Conservation (phyloP, 2,113 vertebrate species). For the Dendropsophus ebraccatus region DNA sequence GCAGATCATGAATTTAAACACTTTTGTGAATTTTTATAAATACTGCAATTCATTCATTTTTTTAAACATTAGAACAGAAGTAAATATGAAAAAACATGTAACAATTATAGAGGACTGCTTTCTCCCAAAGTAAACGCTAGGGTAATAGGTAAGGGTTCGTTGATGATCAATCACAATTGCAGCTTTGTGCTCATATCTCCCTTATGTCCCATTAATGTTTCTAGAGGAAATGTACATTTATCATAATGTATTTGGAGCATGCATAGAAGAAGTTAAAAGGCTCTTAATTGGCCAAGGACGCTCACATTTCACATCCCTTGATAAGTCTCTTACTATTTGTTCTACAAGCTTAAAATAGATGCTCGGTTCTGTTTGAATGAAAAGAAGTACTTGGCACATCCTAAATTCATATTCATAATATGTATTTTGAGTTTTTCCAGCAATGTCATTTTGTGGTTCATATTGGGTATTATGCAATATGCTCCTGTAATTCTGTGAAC, state of each 20-base stretch:
- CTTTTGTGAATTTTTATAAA: too few species aligned
- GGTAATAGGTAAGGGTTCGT: constrained; percentile 26
- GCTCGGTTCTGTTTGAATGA: constrained; percentile 18
- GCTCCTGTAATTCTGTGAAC: constrained; percentile 31
- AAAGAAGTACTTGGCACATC: constrained; percentile 23
- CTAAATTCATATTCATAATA: background rate
- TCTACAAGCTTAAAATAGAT: constrained; percentile 9
- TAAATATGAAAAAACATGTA: too few species aligned
- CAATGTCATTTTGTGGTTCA: constrained; percentile 27
- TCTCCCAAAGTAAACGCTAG: background rate
- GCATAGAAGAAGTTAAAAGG: constrained; percentile 21
- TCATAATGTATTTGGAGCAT: constrained; percentile 46
- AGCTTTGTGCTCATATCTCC: constrained; percentile 30
- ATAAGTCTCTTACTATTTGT: constrained; percentile 18
- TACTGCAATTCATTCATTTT: too few species aligned
- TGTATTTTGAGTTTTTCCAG: constrained; percentile 25
- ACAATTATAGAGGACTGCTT: background rate
- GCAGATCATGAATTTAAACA: too few species aligned
- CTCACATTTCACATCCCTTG: background rate
- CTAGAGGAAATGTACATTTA: constrained; percentile 48
- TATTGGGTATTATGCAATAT: constrained; percentile 33
- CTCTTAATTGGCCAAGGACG: constrained; percentile 38
- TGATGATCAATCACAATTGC: constrained; percentile 45
- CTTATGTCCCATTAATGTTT: constrained; percentile 46
- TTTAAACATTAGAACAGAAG: too few species aligned